These are phyloP conservation scores for Ridgeia piscesae DNA, from an alignment of 1,140 invertebrate species.

Conservation along the genomic window DNA sequence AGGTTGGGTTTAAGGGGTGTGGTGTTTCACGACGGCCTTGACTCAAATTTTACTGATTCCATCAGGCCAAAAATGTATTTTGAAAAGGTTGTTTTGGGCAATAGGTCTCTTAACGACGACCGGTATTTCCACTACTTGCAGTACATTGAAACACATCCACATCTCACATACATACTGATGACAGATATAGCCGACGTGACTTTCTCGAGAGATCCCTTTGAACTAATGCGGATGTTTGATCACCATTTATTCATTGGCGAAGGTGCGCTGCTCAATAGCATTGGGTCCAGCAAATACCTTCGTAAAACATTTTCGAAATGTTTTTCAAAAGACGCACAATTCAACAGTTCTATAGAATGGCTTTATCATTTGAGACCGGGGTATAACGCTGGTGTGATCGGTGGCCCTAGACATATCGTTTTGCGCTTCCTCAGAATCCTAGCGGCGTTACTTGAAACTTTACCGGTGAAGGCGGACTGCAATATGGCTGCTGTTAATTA, in stretches of 20 bases:
- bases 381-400: constrained; percentile 8
- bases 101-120: background rate
- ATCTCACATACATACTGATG: background rate
- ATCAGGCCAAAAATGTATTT: background rate
- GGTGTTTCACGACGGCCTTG: constrained; percentile 6
- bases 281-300: background rate
- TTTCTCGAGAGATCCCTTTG: background rate
- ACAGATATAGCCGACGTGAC: background rate
- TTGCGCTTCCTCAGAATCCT: background rate
- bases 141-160: background rate
- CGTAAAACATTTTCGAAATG: background rate
- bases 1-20: background rate
- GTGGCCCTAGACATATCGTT: background rate
- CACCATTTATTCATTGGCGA: background rate
- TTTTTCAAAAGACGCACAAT: background rate
- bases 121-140: background rate
- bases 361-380: background rate
- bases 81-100: background rate
- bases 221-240: background rate
- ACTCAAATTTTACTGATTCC: background rate
- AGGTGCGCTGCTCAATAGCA: background rate
- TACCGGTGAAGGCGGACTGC: background rate
- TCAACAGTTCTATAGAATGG: background rate
- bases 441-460: background rate
- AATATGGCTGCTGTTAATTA: constrained; percentile 1